Percentiles rank a stretch among this genome's conserved stretches.
Conservation (phyloP, 2,113 vertebrate genomes). For the Stercorarius parasiticus region DNA sequence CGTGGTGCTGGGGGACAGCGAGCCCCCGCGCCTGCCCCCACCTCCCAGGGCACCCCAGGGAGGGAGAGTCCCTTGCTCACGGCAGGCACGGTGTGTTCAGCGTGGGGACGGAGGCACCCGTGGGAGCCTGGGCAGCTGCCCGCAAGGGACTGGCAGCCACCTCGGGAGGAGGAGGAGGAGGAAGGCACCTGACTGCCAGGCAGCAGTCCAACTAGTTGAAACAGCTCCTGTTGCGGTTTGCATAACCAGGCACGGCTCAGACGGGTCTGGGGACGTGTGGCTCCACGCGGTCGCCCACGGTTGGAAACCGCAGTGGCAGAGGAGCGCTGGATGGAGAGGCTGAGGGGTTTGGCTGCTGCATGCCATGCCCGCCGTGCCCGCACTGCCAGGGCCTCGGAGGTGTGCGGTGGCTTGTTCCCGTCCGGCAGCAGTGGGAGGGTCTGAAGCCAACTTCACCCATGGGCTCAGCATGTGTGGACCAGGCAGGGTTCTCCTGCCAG, state of each 20-base stretch:
- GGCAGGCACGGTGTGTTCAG: neutral
- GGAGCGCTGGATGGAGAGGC: fast-evolving
- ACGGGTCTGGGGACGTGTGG: neutral
- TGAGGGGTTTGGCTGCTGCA: neutral
- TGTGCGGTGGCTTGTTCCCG: too few relatives aligned
- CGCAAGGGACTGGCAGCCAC: neutral
- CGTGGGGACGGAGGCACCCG: fast-evolving
- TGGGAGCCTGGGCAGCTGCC: neutral
- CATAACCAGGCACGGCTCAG: neutral
- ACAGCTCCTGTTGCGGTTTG: neutral
- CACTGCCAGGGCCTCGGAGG: neutral
- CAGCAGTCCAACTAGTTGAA: constrained; percentile 14
- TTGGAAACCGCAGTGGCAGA: neutral
- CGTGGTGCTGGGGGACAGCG: fast-evolving
- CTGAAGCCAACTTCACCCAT: fast-evolving
- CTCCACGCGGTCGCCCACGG: neutral
- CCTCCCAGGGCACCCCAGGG: neutral
- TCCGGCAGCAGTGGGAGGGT: fast-evolving
- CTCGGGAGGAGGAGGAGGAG: neutral
- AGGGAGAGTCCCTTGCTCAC: neutral
- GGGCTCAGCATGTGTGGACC: neutral
- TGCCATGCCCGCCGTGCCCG: fast-evolving
- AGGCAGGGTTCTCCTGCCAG: fast-evolving
- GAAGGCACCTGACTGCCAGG: constrained; percentile 45
- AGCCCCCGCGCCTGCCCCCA: neutral